These are phyloP conservation scores for Tortrix viridana DNA, from an alignment of 2,888 invertebrate species.

Conservation along the genomic window DNA sequence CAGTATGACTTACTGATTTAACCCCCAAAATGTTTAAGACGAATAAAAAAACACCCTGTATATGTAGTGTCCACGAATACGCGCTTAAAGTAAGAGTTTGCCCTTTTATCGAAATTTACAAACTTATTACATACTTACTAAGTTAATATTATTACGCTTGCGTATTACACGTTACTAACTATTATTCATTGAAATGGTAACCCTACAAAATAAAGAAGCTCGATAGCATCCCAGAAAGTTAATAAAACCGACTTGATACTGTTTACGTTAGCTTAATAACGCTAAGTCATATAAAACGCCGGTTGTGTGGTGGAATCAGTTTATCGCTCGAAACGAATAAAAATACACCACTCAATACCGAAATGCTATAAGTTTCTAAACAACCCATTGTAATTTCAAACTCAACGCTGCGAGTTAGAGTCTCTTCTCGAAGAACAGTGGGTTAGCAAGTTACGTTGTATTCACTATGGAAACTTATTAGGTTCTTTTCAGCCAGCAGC, in stretches of 20 bases:
- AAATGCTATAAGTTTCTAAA: not conserved
- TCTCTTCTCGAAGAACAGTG: conserved; percentile 19
- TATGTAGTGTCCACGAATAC: no score
- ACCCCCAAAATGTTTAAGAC: no score
- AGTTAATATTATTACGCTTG: no score
- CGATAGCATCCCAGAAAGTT: conserved; percentile 56
- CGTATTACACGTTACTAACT: not conserved
- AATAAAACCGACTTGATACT: conserved; percentile 63
- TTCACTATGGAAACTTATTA: conserved; percentile 53
- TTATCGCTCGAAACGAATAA: conserved; percentile 77
- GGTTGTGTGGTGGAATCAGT: conserved; percentile 67
- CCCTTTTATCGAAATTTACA: no score
- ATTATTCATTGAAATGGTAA: not conserved
- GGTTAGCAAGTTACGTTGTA: conserved; percentile 45
- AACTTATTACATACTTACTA: no score
- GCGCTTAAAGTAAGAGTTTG: no score
- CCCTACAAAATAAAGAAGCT: conserved; percentile 10
- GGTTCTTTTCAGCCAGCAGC: conserved; percentile 70
- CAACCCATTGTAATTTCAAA: not conserved
- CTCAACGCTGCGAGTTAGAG: not conserved
- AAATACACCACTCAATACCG: conserved; percentile 54
- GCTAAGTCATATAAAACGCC: conserved; percentile 63
- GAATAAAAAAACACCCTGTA: no score
- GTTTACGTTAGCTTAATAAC: conserved; percentile 63
- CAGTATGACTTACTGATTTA: no score